Evolutionary conservation across 2,797 vertebrate species (phyloP), one percentile per base, ranked within the genome.

Genomic region (Rachycentron canadum): DNA sequence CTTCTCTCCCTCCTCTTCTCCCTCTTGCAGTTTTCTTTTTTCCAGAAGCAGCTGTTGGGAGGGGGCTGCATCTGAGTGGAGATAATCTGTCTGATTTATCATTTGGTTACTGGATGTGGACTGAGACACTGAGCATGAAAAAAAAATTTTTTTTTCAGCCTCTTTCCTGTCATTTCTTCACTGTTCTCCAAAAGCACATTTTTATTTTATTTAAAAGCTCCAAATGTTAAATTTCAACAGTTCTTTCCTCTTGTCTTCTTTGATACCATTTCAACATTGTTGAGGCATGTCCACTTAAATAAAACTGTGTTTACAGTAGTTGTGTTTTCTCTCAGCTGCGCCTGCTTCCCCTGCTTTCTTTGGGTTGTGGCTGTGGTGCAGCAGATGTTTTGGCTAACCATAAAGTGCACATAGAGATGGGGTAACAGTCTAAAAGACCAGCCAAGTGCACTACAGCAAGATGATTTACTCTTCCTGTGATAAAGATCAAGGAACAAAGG

Each of bases 311-410:
- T 83, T 78, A 63, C 8, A 12, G 32, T n/a, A 40, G 63, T 72
- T 74, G 11, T 3, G 5, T 63, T 57, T 0, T 1, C 25, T 71
- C 67, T 76, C 10, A 50, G 60, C 53, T 69, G 7, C 38, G 45
- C 41, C 69, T 58, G 56, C 17, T 36, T 56, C 10, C 5, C 11
- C 56, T 36, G 41, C 66, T 63, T 74, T 65, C 68, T 61, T 70
- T 70, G 69, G 73, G 63, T 71, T 79, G 66, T 61, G 69, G 77
- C 36, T 78, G 45, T 30, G 58, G 28, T 40, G 63, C 52, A 40
- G 67, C 69, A 86, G 76, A 88, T 86, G 69, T 86, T 86, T 78
- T 62, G 86, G 70, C 76, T 73, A 75, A 76, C 74, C 75, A 73
- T 60, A 47, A 80, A 85, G 66, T 50, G 32, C 64, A 55, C 67